These are phyloP conservation scores for Eristalis arbustorum DNA, from an alignment of 2,888 invertebrate genomes.

Conservation along the genomic window DNA sequence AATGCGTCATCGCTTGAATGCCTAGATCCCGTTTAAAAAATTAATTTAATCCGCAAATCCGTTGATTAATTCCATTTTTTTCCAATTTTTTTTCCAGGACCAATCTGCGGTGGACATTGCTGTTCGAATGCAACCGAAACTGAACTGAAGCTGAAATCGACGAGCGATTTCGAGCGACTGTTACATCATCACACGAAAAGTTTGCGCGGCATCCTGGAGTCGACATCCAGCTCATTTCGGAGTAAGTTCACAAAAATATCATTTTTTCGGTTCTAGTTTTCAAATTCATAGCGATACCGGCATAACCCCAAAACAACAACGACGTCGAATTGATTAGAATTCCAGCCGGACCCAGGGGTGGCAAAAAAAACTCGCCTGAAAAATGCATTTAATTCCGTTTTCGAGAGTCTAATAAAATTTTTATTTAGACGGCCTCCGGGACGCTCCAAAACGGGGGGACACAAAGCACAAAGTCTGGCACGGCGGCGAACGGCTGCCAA, in stretches of 20 bases:
- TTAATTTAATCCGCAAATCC: background rate
- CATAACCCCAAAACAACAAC: background rate
- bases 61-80: background rate
- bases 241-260: constrained; percentile 82
- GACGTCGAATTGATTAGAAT: constrained; percentile 6
- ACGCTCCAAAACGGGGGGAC: background rate
- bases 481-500: background rate
- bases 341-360: background rate
- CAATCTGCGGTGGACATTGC: constrained; percentile 79
- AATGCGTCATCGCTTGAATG: background rate
- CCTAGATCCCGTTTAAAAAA: background rate
- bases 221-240: constrained; percentile 87
- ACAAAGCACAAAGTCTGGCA: background rate
- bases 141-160: constrained; percentile 78
- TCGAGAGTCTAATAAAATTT: background rate
- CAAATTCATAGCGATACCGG: background rate
- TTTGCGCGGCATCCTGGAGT: constrained; percentile 87
- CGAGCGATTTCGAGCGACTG: constrained; percentile 84
- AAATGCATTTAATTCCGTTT: background rate
- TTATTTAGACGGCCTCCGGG: background rate
- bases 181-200: constrained; percentile 87
- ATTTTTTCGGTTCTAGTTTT: background rate
- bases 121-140: constrained; percentile 79
- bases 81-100: constrained; percentile 75
- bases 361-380: background rate